Percentiles rank a stretch among this genome's conserved stretches.
Conservation (phyloP, 2,797 vertebrate species). For the Picus viridis region DNA sequence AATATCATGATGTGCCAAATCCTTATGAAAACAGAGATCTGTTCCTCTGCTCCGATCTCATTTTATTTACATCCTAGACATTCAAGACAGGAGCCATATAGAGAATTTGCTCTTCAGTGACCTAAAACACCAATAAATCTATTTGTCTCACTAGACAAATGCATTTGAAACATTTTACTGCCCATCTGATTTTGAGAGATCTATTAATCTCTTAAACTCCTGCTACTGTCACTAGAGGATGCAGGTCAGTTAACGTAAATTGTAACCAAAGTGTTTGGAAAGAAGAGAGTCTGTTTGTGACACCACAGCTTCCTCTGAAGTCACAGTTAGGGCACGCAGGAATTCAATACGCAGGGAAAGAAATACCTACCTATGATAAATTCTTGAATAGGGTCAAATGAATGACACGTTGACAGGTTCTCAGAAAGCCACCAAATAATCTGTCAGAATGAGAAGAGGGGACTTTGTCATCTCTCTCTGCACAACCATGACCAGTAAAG, state of each 20-base stretch:
- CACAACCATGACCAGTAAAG: neutral
- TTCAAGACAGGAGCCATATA: neutral
- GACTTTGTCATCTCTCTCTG: neutral
- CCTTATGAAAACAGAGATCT: neutral
- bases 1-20: neutral
- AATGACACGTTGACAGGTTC: slow-evolving; percentile 82
- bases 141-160: neutral
- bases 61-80: neutral
- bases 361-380: slow-evolving; percentile 90
- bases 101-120: neutral
- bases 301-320: neutral
- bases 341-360: neutral
- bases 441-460: slow-evolving; percentile 73
- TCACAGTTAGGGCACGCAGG: neutral
- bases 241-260: neutral
- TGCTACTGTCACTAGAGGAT: neutral
- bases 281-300: neutral
- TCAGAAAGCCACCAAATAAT: slow-evolving; percentile 92
- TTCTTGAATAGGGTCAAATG: slow-evolving; percentile 95
- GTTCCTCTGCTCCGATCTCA: neutral
- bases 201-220: neutral
- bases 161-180: neutral
- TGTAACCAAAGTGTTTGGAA: neutral
- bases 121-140: neutral
- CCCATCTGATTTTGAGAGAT: neutral